Evolutionary conservation across 2,888 invertebrate genomes (phyloP).

Genomic region (Plutella xylostella): DNA sequence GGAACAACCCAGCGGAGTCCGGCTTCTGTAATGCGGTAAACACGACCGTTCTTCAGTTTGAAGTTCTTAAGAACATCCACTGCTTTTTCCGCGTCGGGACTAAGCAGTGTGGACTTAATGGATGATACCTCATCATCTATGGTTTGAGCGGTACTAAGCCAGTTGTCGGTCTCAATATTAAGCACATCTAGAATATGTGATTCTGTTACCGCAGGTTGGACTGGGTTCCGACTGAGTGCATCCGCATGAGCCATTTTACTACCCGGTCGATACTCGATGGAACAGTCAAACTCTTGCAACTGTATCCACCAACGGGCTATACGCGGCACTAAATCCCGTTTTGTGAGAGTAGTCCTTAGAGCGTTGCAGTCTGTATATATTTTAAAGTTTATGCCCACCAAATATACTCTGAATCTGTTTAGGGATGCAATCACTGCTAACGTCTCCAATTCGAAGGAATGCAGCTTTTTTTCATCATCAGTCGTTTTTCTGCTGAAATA

Average conservation of each 20-base stretch:
- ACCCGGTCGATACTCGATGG: constrained; percentile 19
- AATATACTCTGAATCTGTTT: constrained; percentile 18
- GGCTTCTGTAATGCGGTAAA: neutral
- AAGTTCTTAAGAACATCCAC: neutral
- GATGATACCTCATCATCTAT: constrained; percentile 9
- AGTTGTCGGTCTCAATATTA: neutral
- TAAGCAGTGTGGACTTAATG: neutral
- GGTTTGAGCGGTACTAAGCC: constrained; percentile 7
- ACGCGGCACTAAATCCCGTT: constrained; percentile 17
- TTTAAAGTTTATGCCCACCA: constrained; percentile 19
- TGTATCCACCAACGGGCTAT: constrained; percentile 8
- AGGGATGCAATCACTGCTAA: constrained; percentile 17
- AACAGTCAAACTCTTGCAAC: constrained; percentile 13
- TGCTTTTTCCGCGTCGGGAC: neutral
- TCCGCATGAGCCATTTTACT: constrained; percentile 26
- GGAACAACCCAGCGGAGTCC: constrained; percentile 21
- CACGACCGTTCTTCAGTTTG: too few species aligned
- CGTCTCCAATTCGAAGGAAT: neutral
- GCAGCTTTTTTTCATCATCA: neutral
- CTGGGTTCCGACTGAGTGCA: constrained; percentile 21
- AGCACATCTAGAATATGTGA: neutral
- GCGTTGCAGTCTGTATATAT: constrained; percentile 21
- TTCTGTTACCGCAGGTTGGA: neutral
- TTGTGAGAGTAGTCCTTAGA: constrained; percentile 15
- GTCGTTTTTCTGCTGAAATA: constrained; percentile 4